These are phyloP conservation scores for Saturnia pavonia DNA, from an alignment of 2,888 invertebrate genomes.

Conservation along the genomic window DNA sequence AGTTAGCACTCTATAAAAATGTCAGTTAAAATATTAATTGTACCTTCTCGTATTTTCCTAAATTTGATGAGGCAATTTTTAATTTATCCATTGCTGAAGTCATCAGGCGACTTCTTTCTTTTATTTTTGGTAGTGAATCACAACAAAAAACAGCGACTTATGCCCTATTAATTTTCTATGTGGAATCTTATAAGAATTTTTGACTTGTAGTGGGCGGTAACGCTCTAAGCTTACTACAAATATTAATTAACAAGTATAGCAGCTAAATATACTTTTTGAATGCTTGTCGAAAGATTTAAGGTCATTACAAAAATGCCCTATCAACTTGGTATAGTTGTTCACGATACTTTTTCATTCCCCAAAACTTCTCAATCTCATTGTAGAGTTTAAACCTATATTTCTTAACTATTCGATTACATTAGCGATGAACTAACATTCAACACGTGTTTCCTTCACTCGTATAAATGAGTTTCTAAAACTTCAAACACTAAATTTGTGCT, in stretches of 20 bases:
- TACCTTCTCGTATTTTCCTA: not conserved
- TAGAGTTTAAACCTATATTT: not conserved
- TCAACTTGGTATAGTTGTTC: not conserved
- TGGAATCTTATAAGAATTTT: no score
- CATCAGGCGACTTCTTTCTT: not conserved
- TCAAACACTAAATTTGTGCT: not conserved
- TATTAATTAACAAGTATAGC: no score
- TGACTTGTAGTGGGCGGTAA: no score
- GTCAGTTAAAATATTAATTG: slow-evolving; percentile 6
- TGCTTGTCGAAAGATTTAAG: no score
- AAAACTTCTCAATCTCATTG: not conserved
- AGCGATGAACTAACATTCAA: no score
- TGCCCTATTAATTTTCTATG: no score
- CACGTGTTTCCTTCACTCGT: no score
- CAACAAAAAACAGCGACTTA: no score
- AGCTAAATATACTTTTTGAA: no score
- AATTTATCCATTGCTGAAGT: not conserved
- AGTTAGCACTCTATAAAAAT: not conserved
- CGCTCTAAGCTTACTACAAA: no score
- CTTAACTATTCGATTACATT: not conserved
- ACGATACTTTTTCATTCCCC: not conserved
- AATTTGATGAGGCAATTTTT: not conserved
- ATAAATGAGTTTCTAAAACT: not conserved
- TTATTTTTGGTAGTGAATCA: no score
- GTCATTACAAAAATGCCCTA: not conserved